Evolutionary conservation across 2,113 vertebrate genomes (phyloP).

Genomic region (Ochotona curzoniae): DNA sequence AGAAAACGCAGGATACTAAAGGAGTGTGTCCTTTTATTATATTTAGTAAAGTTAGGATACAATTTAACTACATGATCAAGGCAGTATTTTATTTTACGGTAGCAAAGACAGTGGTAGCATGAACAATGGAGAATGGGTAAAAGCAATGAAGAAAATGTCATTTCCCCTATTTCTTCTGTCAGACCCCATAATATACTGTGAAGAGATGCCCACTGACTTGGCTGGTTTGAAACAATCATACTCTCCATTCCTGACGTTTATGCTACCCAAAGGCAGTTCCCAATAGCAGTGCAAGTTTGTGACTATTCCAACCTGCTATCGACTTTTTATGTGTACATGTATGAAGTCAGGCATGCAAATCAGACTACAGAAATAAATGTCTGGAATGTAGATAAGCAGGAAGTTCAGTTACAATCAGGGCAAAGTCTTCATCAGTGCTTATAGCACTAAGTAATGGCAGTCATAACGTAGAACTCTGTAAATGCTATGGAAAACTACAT

Average conservation of each 20-base stretch:
- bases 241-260: background rate
- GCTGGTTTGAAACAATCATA: background rate
- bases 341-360: background rate
- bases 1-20: background rate
- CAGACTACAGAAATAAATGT: constrained; percentile 3
- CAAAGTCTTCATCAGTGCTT: background rate
- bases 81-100: background rate
- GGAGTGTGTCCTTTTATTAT: background rate
- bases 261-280: background rate
- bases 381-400: background rate
- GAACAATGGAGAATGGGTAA: background rate
- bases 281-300: background rate
- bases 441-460: background rate
- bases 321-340: background rate
- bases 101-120: background rate
- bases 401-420: background rate
- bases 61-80: background rate
- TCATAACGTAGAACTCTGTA: background rate
- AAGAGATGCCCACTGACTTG: background rate
- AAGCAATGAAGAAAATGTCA: background rate
- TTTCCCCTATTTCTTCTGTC: background rate
- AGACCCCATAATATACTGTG: background rate
- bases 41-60: background rate
- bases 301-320: background rate
- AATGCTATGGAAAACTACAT: background rate